Evolutionary conservation across 2,888 invertebrate species (phyloP).

Genomic region (Adelognathus sp.): DNA sequence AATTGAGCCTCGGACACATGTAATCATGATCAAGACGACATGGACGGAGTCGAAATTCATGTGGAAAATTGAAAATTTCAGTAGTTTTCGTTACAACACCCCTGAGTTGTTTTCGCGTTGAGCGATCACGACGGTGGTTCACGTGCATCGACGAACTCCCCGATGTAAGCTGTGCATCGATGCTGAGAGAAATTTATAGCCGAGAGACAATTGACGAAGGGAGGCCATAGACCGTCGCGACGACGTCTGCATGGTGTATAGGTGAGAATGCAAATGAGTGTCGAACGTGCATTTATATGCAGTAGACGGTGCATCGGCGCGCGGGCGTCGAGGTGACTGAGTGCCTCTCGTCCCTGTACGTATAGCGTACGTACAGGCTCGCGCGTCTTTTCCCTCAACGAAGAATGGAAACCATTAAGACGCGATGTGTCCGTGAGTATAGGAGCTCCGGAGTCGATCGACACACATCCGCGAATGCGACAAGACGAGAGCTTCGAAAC

Average conservation of each 20-base stretch:
- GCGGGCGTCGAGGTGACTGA: slow-evolving; percentile 70
- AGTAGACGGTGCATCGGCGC: slow-evolving; percentile 70
- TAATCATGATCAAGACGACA: too few species aligned
- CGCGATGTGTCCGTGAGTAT: slow-evolving; percentile 43
- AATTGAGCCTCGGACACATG: too few species aligned
- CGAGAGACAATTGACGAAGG: slow-evolving; percentile 41
- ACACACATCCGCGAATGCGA: background rate
- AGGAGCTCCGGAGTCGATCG: slow-evolving; percentile 5
- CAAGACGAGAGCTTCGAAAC: slow-evolving; percentile 1
- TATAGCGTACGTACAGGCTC: slow-evolving; percentile 8
- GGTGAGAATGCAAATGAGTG: slow-evolving; percentile 72
- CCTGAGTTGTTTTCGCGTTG: background rate
- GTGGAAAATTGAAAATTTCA: too few species aligned
- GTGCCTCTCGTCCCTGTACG: slow-evolving; percentile 58
- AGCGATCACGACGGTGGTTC: background rate
- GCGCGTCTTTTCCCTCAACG: slow-evolving; percentile 57
- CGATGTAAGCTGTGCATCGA: background rate
- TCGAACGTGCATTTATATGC: slow-evolving; percentile 73
- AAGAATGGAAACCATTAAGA: slow-evolving; percentile 70
- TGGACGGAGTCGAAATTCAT: too few species aligned
- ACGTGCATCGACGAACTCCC: slow-evolving; percentile 24
- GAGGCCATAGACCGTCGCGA: slow-evolving; percentile 53
- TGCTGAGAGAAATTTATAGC: slow-evolving; percentile 13
- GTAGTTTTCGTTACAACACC: background rate
- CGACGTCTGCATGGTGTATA: slow-evolving; percentile 59